Evolutionary conservation across 1,140 invertebrate species (phyloP), one percentile per base, ranked within the genome.

Genomic region (Macrocentrus cingulum): DNA sequence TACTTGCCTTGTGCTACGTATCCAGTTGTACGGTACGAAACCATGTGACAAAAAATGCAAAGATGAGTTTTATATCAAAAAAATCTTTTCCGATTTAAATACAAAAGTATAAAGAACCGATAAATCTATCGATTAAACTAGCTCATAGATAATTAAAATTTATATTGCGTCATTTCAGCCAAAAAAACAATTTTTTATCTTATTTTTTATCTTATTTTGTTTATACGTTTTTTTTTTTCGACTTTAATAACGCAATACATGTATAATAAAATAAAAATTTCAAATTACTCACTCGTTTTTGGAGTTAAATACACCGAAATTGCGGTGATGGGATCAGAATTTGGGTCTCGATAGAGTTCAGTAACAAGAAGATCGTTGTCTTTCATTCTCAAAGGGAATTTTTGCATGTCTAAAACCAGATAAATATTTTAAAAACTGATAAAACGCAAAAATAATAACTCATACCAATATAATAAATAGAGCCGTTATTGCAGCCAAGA

Each of bases 361-460:
- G 96, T 99, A 0, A 99, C 95, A 15, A 99, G 78, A 2, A 99
- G 81, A 84, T 99, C 97, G 79, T 98, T 99, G 72, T 99, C 97
- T 77, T 99, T 99, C 95, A 99, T 98, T 54, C 96, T 82, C 6
- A 99, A 76, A 42, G 97, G 97, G 81, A 99, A 99, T 75, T 99
- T 99, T 77, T 99, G 95, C 97, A 99, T 99, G 80, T 99, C 96
- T 92, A 76, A 18, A 19, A 53, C 29, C 11, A 29, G 60, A 51
- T 50, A 37, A 54, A 50, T 25, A 13, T 8, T 18, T 23, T 9
- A 51, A 34, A 59, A 42, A 29, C 44, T n/a, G n/a, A 59, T 42
- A 45, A 7, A 65, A 37, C 7, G 7, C 8, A 39, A 51, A 62
- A 53, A 29, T 16, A 56, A 59, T 52, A 49, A 50, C 2, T 4